Evolutionary conservation across 2,113 vertebrate species (phyloP), one percentile per base, ranked within the genome.

Genomic region (Ornithorhynchus anatinus): DNA sequence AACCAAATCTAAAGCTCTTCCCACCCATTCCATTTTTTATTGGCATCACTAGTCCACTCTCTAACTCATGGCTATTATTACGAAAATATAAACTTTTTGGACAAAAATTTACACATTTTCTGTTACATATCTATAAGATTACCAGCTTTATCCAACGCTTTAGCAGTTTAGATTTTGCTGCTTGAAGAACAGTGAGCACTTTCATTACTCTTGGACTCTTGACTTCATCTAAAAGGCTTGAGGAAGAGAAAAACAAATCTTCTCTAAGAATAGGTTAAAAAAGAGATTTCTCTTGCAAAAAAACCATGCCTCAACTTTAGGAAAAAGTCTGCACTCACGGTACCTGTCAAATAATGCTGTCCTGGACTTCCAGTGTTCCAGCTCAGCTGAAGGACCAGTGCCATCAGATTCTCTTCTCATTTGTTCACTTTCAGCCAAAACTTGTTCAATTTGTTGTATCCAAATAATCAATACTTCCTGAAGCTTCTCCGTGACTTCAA

Each of bases 131-230:
- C 43, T n/a, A 63, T n/a, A 27, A 25, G 66, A 85, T 81, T 75
- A 95, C 94, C 95, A 96, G 86, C 59, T 95, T 88, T 77, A 84
- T 94, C 95, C 95, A 96, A 50, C 87, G 77, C 25, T 77, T 93
- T 19, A 95, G 62, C 1, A 59, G 84, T 58, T 88, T 89, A 32
- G 94, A 95, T 87, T 88, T 93, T 1, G 94, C 92, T 20, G 92
- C 77, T 82, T 94, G 93, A 73, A 96, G 91, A 82, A 95, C 87
- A 74, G 89, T 93, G 75, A 95, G 53, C 70, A 93, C 91, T 89
- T 89, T 95, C 80, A 91, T 95, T 80, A 95, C 94, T 72, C 79
- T 81, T 50, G 92, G 89, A 67, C 84, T 89, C 80, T 90, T 96
- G 67, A 96, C 82, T 73, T 95, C 94, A 50, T 95, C 94, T 76